These are phyloP conservation scores for Pangasianodon gigas DNA, from an alignment of 2,113 vertebrate species.

Conservation along the genomic window DNA sequence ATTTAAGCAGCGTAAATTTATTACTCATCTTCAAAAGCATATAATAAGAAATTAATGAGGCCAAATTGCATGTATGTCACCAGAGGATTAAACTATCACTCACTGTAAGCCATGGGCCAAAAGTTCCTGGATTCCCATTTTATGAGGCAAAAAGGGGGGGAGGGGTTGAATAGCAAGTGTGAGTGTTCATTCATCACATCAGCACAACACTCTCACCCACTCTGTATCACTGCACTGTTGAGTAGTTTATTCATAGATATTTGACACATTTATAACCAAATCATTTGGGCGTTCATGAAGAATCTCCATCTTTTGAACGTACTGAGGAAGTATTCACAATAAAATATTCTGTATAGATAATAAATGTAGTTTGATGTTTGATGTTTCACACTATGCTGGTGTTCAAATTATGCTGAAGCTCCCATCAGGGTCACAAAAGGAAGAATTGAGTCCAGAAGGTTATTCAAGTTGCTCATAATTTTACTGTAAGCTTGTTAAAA, in stretches of 20 bases:
- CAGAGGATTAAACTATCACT: not conserved
- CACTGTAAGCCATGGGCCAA: not conserved
- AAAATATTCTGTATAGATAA: conserved; percentile 24
- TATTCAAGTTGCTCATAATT: not conserved
- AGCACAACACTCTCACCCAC: not conserved
- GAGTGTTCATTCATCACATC: not conserved
- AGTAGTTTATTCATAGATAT: not conserved
- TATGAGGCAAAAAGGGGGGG: not conserved
- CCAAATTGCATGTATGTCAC: not conserved
- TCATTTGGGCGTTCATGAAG: not conserved
- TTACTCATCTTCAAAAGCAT: not conserved
- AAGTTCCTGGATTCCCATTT: not conserved
- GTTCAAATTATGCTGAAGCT: not conserved
- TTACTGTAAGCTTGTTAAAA: not conserved
- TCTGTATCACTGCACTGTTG: not conserved
- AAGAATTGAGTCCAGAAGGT: not conserved
- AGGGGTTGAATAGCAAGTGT: not conserved
- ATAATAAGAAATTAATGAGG: not conserved
- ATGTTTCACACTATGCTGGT: not conserved
- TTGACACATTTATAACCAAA: not conserved
- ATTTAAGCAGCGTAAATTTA: not conserved
- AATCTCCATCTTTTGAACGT: not conserved
- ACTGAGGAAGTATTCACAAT: conserved; percentile 3
- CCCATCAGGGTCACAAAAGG: not conserved
- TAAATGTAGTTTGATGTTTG: conserved; percentile 12